Evolutionary conservation across 2,113 vertebrate genomes (phyloP).

Genomic region (Anhinga anhinga): DNA sequence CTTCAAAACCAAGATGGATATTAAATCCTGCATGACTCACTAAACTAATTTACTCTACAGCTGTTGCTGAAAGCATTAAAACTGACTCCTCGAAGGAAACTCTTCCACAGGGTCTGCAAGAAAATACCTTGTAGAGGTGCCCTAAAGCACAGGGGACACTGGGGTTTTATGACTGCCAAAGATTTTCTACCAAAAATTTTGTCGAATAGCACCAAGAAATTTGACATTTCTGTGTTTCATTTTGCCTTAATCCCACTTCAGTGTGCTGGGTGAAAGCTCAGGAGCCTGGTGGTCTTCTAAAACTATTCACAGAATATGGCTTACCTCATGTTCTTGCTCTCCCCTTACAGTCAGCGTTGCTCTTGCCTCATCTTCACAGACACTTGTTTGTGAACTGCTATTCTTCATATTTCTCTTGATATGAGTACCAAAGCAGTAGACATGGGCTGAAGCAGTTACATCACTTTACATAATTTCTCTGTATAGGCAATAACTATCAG

Average conservation of each 20-base stretch:
- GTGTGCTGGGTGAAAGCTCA: neutral
- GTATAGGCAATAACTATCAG: fast-evolving
- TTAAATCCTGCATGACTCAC: neutral
- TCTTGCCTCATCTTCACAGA: neutral
- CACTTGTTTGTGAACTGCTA: neutral
- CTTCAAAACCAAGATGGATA: neutral
- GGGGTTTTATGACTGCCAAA: neutral
- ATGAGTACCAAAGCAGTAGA: neutral
- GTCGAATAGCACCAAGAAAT: neutral
- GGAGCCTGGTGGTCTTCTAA: neutral
- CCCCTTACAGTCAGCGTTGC: neutral
- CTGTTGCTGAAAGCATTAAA: neutral
- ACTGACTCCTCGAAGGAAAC: neutral
- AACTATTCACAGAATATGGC: neutral
- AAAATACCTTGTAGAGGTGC: neutral
- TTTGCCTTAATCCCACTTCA: too few relatives aligned
- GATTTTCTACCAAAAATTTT: neutral
- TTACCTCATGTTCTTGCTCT: neutral
- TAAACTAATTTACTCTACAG: neutral
- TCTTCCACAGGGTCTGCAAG: neutral
- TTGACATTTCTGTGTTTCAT: neutral
- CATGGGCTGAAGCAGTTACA: fast-evolving
- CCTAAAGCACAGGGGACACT: neutral
- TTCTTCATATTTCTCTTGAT: neutral
- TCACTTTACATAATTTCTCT: neutral